Conservation (phyloP, 2,113 vertebrate genomes). For the Myotis davidii region DNA sequence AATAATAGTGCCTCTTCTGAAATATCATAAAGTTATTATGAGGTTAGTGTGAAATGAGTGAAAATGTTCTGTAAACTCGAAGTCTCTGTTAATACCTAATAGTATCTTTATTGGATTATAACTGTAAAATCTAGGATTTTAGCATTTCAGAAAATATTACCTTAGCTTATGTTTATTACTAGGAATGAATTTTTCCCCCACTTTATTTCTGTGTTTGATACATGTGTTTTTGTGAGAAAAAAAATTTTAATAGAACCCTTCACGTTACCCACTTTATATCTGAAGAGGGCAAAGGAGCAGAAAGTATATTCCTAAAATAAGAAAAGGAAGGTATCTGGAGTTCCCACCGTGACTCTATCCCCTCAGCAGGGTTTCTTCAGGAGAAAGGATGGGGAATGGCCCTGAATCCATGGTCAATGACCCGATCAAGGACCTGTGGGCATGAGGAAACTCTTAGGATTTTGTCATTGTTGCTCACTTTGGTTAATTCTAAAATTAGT, state of each 20-base stretch:
- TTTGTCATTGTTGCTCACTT: neutral
- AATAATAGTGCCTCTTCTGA: neutral
- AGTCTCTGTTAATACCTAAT: neutral
- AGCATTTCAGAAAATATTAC: neutral
- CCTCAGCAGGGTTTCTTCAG: neutral
- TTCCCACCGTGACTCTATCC: neutral
- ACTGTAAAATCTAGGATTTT: neutral
- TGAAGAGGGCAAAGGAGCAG: neutral
- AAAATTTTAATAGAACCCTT: constrained; percentile 2
- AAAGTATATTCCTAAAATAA: neutral
- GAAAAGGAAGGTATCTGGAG: neutral
- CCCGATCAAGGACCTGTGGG: neutral
- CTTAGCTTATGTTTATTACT: constrained; percentile 19
- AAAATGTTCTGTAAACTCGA: constrained; percentile 41
- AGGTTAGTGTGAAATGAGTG: constrained; percentile 19
- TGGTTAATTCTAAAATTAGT: neutral
- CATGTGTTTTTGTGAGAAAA: neutral
- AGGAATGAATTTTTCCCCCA: neutral
- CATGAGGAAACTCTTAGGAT: neutral
- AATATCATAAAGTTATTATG: constrained; percentile 14
- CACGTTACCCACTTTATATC: constrained; percentile 17
- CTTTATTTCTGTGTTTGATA: constrained; percentile 35
- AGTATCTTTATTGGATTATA: constrained; percentile 31
- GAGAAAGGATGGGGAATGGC: neutral
- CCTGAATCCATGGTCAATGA: neutral